Evolutionary conservation across 2,113 vertebrate genomes (phyloP).

Genomic region (Thymallus thymallus): DNA sequence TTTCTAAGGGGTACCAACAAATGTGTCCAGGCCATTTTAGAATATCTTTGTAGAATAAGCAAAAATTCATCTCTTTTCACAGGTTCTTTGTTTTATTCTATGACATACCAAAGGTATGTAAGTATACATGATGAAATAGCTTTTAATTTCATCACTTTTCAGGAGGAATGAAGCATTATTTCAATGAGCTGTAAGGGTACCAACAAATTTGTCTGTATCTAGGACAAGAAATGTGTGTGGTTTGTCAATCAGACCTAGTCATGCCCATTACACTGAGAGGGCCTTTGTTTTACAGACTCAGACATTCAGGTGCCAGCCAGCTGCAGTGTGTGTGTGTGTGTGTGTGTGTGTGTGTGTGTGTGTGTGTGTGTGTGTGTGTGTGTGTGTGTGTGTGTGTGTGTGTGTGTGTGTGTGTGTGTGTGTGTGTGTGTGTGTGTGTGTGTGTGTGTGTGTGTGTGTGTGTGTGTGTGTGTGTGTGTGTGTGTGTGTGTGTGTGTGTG

Average conservation of each 20-base stretch:
- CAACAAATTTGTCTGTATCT: too few species aligned
- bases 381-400: neutral
- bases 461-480: neutral
- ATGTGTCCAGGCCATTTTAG: too few species aligned
- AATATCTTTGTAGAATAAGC: too few species aligned
- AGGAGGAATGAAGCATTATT: too few species aligned
- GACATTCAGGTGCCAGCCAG: constrained; percentile 54
- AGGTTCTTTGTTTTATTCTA: too few species aligned
- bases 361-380: neutral
- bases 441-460: neutral
- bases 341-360: neutral
- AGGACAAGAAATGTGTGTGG: constrained; percentile 17
- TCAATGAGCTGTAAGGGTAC: too few species aligned
- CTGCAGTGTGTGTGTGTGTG: neutral
- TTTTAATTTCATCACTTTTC: too few species aligned
- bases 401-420: neutral
- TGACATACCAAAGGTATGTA: too few species aligned
- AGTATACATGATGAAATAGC: too few species aligned
- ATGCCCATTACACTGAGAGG: constrained; percentile 41
- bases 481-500: neutral
- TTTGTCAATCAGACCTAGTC: constrained; percentile 46
- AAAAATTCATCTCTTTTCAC: too few species aligned
- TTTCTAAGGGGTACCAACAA: too few species aligned
- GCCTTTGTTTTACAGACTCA: constrained; percentile 45
- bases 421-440: neutral